Percentiles rank a stretch among this genome's conserved stretches.
These are phyloP conservation scores for Lithobates pipiens DNA, from an alignment of 2,797 vertebrate genomes.

Conservation along the genomic window DNA sequence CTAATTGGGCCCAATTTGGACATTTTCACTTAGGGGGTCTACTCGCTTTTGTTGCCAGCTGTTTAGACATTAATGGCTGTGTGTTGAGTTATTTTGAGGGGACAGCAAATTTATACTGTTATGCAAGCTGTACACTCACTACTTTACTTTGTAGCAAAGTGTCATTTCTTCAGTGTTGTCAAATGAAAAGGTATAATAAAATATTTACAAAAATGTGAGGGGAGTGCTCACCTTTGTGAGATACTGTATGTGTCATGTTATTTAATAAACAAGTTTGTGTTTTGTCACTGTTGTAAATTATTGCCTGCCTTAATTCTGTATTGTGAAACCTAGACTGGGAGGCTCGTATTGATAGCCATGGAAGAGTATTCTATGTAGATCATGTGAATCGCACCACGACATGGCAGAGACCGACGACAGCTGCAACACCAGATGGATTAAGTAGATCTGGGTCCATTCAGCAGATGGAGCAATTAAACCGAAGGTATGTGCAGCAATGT, in stretches of 20 bases:
- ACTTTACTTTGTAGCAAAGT: too few relatives aligned
- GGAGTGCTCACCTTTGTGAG: too few relatives aligned
- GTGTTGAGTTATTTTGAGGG: too few relatives aligned
- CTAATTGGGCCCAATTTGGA: too few relatives aligned
- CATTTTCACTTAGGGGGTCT: too few relatives aligned
- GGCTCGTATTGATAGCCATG: constrained; percentile 95
- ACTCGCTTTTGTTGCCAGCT: too few relatives aligned
- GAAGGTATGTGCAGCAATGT: constrained; percentile 79
- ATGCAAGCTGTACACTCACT: too few relatives aligned
- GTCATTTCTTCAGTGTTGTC: too few relatives aligned
- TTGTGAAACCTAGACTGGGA: constrained; percentile 88
- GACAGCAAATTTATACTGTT: too few relatives aligned
- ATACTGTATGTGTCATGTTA: not conserved
- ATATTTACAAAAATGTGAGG: too few relatives aligned
- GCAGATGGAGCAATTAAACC: constrained; percentile 98
- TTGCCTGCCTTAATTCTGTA: not conserved
- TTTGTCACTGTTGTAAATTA: not conserved
- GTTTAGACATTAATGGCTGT: too few relatives aligned
- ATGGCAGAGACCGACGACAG: constrained; percentile 90
- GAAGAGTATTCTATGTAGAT: constrained; percentile 96
- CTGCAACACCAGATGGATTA: constrained; percentile 84
- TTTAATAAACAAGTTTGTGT: not conserved
- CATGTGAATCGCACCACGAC: constrained; percentile 95
- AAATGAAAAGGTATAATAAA: too few relatives aligned
- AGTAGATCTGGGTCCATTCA: constrained; percentile 90